Evolutionary conservation across 2,888 invertebrate species (phyloP), one percentile per base, ranked within the genome.

Genomic region (Leptothorax acervorum): DNA sequence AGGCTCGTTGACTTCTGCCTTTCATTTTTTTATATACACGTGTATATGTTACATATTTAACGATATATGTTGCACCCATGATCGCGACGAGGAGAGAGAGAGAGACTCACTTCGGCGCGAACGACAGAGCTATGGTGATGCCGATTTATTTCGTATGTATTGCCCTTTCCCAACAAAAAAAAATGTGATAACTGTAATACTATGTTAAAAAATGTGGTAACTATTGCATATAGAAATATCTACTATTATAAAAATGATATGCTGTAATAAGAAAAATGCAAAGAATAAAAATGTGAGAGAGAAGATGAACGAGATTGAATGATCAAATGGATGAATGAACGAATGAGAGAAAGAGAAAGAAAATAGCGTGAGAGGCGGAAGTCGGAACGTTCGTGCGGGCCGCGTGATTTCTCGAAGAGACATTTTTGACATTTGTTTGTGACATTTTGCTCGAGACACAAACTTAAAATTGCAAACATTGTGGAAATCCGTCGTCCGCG

Each of bases 181-280:
- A 76, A 78, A 78, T 78, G 78, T 78, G 78, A 78, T 78, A 78
- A 68, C 68, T 78, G 68, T 78, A 78, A 53, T 68, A 55, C 55
- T 78, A 78, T 90, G 63, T 88, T 87, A 89, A 90, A 92, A 89
- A 91, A 92, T 93, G 93, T 93, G 93, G 92, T 93, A 93, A 93
- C 92, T 93, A 92, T 93, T 93, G 93, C 93, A 93, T 71, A 93
- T 93, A 92, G 93, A 93, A 92, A 92, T 93, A 91, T 92, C 90
- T 91, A 92, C 90, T 90, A 91, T 88, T 89, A 86, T 83, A 83
- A 42, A 85, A 74, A 85, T 79, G 6, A 89, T 87, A 89, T 87
- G 84, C 85, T 91, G 89, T 90, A 85, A 88, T 88, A 86, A 76
- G 42, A 23, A 65, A 42, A 68, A 68, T 48, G 66, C 66, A 48